Conservation (phyloP, 2,888 invertebrate species). For the Xylota sylvarum region DNA sequence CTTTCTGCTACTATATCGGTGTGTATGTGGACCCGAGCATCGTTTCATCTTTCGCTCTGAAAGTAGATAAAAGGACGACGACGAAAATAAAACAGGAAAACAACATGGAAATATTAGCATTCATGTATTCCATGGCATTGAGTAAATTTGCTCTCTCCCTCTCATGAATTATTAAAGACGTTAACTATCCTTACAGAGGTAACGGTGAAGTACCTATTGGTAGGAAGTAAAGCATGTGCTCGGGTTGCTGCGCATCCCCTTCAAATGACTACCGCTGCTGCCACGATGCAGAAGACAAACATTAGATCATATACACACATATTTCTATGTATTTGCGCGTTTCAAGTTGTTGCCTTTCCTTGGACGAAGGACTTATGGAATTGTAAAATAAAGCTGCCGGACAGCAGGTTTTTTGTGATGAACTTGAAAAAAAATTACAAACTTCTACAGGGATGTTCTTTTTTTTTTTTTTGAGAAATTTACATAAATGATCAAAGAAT, state of each 20-base stretch:
- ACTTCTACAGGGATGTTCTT: neutral
- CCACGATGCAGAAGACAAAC: slow-evolving; percentile 28
- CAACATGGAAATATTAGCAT: slow-evolving; percentile 71
- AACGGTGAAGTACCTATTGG: slow-evolving; percentile 4
- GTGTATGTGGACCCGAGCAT: slow-evolving; percentile 17
- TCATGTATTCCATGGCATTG: slow-evolving; percentile 74
- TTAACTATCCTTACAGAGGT: slow-evolving; percentile 56
- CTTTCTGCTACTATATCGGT: slow-evolving; percentile 8
- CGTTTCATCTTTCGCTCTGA: slow-evolving; percentile 33
- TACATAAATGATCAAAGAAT: slow-evolving; percentile 56
- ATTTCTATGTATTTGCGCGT: slow-evolving; percentile 31
- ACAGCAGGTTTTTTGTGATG: slow-evolving; percentile 44
- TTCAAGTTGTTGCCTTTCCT: slow-evolving; percentile 13
- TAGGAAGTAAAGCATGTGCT: slow-evolving; percentile 31
- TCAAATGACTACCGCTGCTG: neutral
- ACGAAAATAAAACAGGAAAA: slow-evolving; percentile 44
- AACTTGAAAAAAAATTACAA: slow-evolving; percentile 33
- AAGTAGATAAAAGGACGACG: slow-evolving; percentile 30
- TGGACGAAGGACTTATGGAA: slow-evolving; percentile 26
- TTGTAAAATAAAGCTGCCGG: slow-evolving; percentile 15
- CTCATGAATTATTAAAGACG: slow-evolving; percentile 76
- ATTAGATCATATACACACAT: slow-evolving; percentile 6
- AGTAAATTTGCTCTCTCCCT: slow-evolving; percentile 66
- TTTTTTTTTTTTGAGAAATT: slow-evolving; percentile 17
- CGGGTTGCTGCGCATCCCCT: neutral